Evolutionary conservation across 2,797 vertebrate genomes (phyloP), one percentile per base, ranked within the genome.

Genomic region (Falco cherrug): DNA sequence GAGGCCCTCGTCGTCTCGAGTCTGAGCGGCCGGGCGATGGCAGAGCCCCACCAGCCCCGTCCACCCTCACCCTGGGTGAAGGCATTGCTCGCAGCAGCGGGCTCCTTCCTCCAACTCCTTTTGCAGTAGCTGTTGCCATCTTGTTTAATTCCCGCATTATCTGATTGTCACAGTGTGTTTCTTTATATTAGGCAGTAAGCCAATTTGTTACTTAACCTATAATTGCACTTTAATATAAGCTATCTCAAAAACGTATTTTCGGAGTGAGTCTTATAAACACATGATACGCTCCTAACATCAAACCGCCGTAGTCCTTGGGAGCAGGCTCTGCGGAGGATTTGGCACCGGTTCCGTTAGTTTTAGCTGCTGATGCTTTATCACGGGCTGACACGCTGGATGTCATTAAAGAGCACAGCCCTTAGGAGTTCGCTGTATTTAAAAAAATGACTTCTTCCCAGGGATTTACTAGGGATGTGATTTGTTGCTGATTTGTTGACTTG

Each of bases 151-250:
- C 97, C 93, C 47, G 82, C 94, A 28, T 96, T 96, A 95, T 97
- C 97, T 84, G 97, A 94, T 97, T 87, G 97, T 96, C 95, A 68
- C 95, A 16, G 95, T 24, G 11, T 28, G 91, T 87, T 97, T 78
- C 97, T 95, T 93, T 60, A 19, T 25, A 43, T 95, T 78, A 84
- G 97, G 97, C 96, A 61, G 70, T 0, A 4, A 69, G 97, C 97
- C 98, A 97, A 45, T 50, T 92, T 85, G 90, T 97, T 94, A 97
- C 97, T 98, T 97, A 97, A 97, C 97, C 98, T 84, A 89, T 96
- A 97, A 97, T 96, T 97, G 97, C 95, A 82, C 96, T 96, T 95
- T 93, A 96, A 96, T 82, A 87, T 76, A 81, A 96, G 95, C 95
- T 45, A 63, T 94, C 96, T 96, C 97, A 87, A 63, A 91, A 93